Evolutionary conservation across 2,113 vertebrate genomes (phyloP).

Genomic region (Myotis brandtii): DNA sequence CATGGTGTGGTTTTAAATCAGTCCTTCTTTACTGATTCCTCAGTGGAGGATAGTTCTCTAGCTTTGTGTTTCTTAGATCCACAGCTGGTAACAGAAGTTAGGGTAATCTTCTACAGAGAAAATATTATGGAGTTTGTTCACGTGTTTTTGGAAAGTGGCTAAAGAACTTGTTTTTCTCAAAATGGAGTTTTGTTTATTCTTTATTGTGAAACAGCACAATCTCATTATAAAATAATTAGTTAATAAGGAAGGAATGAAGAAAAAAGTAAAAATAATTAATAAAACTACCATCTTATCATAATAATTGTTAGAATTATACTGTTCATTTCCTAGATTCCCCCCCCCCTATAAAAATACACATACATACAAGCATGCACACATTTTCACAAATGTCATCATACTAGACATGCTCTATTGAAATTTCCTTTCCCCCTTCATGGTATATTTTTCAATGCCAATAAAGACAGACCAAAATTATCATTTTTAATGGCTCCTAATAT

Average conservation of each 20-base stretch:
- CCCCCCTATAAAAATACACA: background rate
- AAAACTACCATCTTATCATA: background rate
- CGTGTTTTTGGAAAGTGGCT: background rate
- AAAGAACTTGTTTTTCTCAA: slow-evolving; percentile 12
- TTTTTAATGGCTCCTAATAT: background rate
- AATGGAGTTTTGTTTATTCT: slow-evolving; percentile 18
- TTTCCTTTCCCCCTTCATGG: background rate
- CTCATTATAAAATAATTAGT: background rate
- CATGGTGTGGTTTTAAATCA: background rate
- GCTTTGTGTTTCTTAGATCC: background rate
- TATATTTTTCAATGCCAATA: slow-evolving; percentile 3
- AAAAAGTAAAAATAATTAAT: background rate
- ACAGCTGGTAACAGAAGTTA: slow-evolving; percentile 6
- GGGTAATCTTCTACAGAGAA: background rate
- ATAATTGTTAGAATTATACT: slow-evolving; percentile 26
- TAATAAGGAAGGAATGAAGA: background rate
- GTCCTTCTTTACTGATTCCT: background rate
- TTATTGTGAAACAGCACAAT: slow-evolving; percentile 9
- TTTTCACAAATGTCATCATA: background rate
- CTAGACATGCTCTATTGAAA: slow-evolving; percentile 9
- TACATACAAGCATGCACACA: background rate
- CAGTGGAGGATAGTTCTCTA: background rate
- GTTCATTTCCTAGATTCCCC: background rate
- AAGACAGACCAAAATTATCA: background rate
- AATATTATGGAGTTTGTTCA: slow-evolving; percentile 13